Evolutionary conservation across 2,797 vertebrate genomes (phyloP), one percentile per base, ranked within the genome.

Genomic region (Myiotriccus ornatus): DNA sequence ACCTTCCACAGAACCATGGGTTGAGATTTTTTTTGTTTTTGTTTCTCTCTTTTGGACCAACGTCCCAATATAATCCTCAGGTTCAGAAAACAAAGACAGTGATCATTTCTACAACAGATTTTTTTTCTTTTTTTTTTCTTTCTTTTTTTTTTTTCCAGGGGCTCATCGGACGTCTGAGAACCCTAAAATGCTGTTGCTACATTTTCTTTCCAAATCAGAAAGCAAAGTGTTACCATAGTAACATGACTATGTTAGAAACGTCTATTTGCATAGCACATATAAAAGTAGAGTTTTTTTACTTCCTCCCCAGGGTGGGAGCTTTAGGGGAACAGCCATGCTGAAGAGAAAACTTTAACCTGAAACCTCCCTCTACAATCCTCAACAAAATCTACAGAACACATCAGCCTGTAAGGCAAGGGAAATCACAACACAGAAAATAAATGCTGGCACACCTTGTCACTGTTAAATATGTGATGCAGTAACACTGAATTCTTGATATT

Each of bases 221-320:
- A 98, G 98, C 97, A 96, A 98, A 98, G 97, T 94, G 98, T 98
- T 98, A 98, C 98, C 97, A 98, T 98, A 98, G 98, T 97, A 98
- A 98, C 98, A 90, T 97, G 97, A 98, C 97, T 97, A 97, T 96
- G 98, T 98, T 98, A 97, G 98, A 98, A 97, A 98, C 97, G 97
- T 98, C 98, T 98, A 96, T 98, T 98, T 98, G 98, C 98, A 98
- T 98, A 98, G 98, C 98, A 98, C 98, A 97, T 97, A 97, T 97
- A 98, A 95, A 97, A 97, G 97, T 97, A 97, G 96, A 95, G 90
- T 63, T 95, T 94, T 96, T 96, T 96, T 96, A 96, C 97, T 97
- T 94, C 84, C 85, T 95, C 76, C 91, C 93, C 91, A 88, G 68
- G 60, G 65, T 89, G 91, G 94, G 93, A 90, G 89, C 53, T 90